Base-by-base conservation (phyloP, 2,888 invertebrate genomes). In the Conchocele bisecta region DNA sequence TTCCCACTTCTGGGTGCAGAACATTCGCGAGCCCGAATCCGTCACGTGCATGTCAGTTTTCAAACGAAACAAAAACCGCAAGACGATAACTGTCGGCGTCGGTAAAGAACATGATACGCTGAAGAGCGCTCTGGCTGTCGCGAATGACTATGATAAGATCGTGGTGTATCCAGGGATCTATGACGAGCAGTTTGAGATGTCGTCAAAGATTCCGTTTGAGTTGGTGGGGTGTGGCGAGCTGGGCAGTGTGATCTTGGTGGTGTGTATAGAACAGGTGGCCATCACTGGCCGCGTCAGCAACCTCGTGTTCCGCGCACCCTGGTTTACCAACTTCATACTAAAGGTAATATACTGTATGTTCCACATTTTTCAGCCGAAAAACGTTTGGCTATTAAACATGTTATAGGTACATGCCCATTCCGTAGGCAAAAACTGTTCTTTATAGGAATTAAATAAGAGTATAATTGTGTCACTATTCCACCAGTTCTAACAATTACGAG, bases 121-220 rank as follows among this genome's bases (percentile, higher is more conserved):
- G 51, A 86, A 85, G 63, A 81, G 83, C 71, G 89, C 88, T 6
- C 66, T 89, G 6, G 75, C 82, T 9, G 82, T 85, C 11, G 88
- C 86, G 2, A 81, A 81, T 71, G 85, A 83, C 39, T 89, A 87
- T 56, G 88, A 89, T 57, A 79, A 83, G 53, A 86, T 88, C 51
- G 70, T 85, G 13, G 81, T 89, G 37, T 81, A 85, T 35, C 88
- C 88, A n/a, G 88, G 88, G 28, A 86, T 88, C 37, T 89, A 89
- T 57, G 88, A 89, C 67, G 89, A 89, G 61, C 88, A 88, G 73
- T 84, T 87, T 79, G 88, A 88, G 67, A 86, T 88, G 83, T 84
- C 85, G 1, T 83, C 87, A 3, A 89, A 88, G 65, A 84, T 87
- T 66, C 88, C 89, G 0, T 87, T 88, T 79, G 89, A 89, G 73